phyloP scores from a whole-genome alignment of 1,140 invertebrate genomes.

The Aporrectodea caliginosa region DNA sequence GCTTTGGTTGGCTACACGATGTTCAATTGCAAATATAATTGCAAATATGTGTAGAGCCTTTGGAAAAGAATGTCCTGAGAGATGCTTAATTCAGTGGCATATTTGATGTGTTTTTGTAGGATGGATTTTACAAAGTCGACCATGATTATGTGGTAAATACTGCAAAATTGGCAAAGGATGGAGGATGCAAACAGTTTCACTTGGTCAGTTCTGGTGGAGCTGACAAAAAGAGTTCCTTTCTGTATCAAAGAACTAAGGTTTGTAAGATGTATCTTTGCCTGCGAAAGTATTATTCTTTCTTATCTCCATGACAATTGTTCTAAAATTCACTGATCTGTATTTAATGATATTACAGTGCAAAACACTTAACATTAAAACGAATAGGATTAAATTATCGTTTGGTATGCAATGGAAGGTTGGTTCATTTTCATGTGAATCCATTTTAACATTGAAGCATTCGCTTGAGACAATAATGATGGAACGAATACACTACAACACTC shows the following conservation, averaged over 20 bases:
- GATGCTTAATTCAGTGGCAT: neutral
- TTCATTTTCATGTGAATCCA: neutral
- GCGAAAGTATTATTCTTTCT: neutral
- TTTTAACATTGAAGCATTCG: neutral
- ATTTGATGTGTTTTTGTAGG: constrained; percentile 37
- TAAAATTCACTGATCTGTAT: neutral
- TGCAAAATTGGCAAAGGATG: constrained; percentile 57
- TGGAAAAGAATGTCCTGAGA: neutral
- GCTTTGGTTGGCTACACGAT: neutral
- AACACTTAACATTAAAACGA: neutral
- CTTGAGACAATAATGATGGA: neutral
- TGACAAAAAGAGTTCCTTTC: constrained; percentile 50
- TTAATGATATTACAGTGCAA: neutral
- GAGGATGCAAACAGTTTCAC: constrained; percentile 58
- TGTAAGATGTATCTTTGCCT: constrained; percentile 15
- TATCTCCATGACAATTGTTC: neutral
- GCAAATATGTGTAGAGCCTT: neutral
- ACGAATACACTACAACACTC: too few relatives aligned
- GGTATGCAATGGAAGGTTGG: neutral
- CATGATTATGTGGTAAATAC: constrained; percentile 60
- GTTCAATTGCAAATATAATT: neutral
- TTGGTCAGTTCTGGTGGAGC: constrained; percentile 56
- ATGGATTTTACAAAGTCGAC: constrained; percentile 60
- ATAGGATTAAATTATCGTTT: too few relatives aligned
- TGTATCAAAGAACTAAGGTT: constrained; percentile 55